Base-by-base conservation (phyloP, 2,888 invertebrate species). In the Abscondita cerata region DNA sequence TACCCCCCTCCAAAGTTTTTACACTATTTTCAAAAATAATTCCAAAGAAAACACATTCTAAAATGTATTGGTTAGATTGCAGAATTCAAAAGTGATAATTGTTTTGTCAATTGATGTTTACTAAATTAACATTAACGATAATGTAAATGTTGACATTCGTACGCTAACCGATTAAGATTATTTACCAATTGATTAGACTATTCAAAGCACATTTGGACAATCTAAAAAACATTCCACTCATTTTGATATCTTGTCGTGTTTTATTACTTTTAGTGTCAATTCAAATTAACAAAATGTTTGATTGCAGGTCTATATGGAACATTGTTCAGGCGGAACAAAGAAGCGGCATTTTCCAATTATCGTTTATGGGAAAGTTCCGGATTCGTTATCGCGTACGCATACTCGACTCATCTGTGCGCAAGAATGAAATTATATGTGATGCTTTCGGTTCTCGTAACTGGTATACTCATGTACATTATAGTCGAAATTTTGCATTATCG, bases 331-430 rank as follows among this genome's bases (percentile, higher is more conserved):
- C 89, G 92, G 60, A 93, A 94, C 84, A 94, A 94, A 76, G 95
- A 95, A 78, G 94, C 95, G 0, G 95, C 95, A 1, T 95, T 95
- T 84, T 93, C 94, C 57, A 95, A 95, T 83, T 95, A 89, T 81
- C 87, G 94, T 20, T 85, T 95, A 4, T 95, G 95, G 95, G 95
- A 95, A 80, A 92, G 92, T 53, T 88, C 90, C 2, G 95, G 95
- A 1, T 95, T 95, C 80, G 94, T 95, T 25, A 89, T 94, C 47
- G 93, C 94, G 8, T 95, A 94, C 76, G 93, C 93, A 0, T 94
- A 93, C 81, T 93, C 93, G 71, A 93, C 92, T 19, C 92, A 92
- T 72, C 83, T 94, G 19, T 94, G 94, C 80, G 91, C 93, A 55
- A 83, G 89, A 63, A 90, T 90, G 88, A 95, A 95, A 83, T 86